Base-by-base conservation (phyloP, 2,113 vertebrate genomes). In the Odontophorus gujanensis region DNA sequence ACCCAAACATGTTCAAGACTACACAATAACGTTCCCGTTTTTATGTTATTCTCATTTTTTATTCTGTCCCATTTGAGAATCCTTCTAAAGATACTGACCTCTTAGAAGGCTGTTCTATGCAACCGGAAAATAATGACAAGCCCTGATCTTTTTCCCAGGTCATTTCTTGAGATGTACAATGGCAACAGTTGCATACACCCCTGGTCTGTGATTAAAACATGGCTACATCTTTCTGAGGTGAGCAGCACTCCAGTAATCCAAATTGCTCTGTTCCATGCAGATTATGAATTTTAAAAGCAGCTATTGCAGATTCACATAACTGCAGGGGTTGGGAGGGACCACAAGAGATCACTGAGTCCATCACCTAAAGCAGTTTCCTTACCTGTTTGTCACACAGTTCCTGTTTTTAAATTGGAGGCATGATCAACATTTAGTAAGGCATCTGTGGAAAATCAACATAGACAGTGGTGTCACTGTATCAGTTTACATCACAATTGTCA, bases 401-500 rank as follows among this genome's bases (percentile, higher is more conserved):
- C 45, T 77, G 18, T 22, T 63, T 26, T 65, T 43, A 65, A 58
- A 34, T 15, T 40, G 26, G 30, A 77, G 2, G 9, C 45, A 3
- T 6, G 11, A 18, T 8, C 22, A 53, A 9, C n/a, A 62, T 69
- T 67, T 45, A 53, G 42, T 32, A 34, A 85, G 53, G 5, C 28
- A 4, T 18, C 40, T 40, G 24, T 74, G 45, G 7, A 50, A 74
- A n/a, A 26, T 77, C 21, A 14, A 16, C 40, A 43, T 67, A 42
- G 24, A 19, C 8, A 22, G 28, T 0, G n/a, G 2, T 19, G 51
- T 57, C 38, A 4, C 48, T 26, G 13, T 5, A 6, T 20, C 0
- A 0, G 19, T 11, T 83, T 6, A 24, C 19, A 22, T 13, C 19
- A 4, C 1, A 4, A 71, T n/a, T 71, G 68, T 51, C 22, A 0